Evolutionary conservation across 2,888 invertebrate species (phyloP).

Genomic region (Dicyrtoma fusca): DNA sequence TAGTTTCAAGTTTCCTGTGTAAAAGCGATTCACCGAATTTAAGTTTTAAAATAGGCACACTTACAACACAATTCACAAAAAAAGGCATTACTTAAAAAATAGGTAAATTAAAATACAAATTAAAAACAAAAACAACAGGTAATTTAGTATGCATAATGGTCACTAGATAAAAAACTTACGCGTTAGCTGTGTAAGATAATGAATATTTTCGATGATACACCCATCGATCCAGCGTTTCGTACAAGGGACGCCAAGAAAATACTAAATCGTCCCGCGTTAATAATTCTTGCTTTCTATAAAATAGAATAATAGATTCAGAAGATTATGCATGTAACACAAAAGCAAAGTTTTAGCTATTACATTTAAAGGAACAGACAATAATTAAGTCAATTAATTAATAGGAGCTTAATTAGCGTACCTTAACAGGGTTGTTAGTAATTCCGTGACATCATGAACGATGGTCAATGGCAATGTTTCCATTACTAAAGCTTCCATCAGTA

Average conservation of each 20-base stretch:
- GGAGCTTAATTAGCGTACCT: constrained; percentile 70
- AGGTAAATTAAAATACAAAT: too few relatives aligned
- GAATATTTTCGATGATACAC: constrained; percentile 63
- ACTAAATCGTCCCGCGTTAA: constrained; percentile 77
- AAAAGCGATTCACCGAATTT: background rate
- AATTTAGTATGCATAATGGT: too few relatives aligned
- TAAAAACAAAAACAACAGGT: too few relatives aligned
- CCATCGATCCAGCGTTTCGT: constrained; percentile 68
- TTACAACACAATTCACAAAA: too few relatives aligned
- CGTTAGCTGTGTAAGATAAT: constrained; percentile 49
- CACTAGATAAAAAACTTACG: too few relatives aligned
- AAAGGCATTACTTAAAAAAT: too few relatives aligned
- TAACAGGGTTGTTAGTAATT: constrained; percentile 70
- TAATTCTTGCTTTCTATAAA: constrained; percentile 72
- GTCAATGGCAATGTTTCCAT: constrained; percentile 61
- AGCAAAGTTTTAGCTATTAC: too few relatives aligned
- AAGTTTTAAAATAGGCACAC: background rate
- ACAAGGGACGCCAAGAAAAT: constrained; percentile 84
- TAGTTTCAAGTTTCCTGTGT: constrained; percentile 52
- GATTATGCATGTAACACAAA: background rate
- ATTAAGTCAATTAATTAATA: too few relatives aligned
- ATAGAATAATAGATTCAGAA: background rate
- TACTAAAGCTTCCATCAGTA: constrained; percentile 75
- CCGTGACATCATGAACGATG: constrained; percentile 72
- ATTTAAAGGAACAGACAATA: background rate